A percentile compares a stretch with the other conserved stretches of the same genome.
Conservation (phyloP, 2,113 vertebrate genomes). For the Reinhardtius hippoglossoides region DNA sequence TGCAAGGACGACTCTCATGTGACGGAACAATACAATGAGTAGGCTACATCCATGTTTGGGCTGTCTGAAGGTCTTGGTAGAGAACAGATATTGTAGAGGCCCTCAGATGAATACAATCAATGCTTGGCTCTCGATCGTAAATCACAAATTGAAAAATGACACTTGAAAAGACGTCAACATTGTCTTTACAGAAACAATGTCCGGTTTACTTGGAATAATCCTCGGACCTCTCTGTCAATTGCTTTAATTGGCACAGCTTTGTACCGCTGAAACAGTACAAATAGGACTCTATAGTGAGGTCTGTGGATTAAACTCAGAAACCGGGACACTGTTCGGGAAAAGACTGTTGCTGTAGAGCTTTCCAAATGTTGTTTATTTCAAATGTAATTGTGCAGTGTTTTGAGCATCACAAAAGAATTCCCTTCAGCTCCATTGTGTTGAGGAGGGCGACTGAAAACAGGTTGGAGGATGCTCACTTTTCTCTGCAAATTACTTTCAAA, state of each 20-base stretch:
- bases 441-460: neutral
- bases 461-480: neutral
- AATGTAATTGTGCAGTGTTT: neutral
- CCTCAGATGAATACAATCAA: neutral
- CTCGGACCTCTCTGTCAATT: neutral
- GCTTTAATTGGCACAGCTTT: neutral
- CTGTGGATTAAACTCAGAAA: slow-evolving; percentile 2
- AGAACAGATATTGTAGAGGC: neutral
- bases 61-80: slow-evolving; percentile 6
- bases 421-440: neutral
- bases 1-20: slow-evolving; percentile 4
- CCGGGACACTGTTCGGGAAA: neutral
- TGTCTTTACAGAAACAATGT: slow-evolving; percentile 10
- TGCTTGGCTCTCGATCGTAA: neutral
- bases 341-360: neutral
- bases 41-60: neutral
- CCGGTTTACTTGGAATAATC: slow-evolving; percentile 5
- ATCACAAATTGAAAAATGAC: slow-evolving; percentile 10
- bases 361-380: slow-evolving; percentile 2
- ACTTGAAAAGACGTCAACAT: neutral
- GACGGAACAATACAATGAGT: neutral
- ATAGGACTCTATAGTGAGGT: neutral
- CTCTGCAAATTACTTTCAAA: neutral
- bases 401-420: neutral
- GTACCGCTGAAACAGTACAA: neutral